phyloP scores from a whole-genome alignment of 2,888 invertebrate species.

The Galeruca laticollis region DNA sequence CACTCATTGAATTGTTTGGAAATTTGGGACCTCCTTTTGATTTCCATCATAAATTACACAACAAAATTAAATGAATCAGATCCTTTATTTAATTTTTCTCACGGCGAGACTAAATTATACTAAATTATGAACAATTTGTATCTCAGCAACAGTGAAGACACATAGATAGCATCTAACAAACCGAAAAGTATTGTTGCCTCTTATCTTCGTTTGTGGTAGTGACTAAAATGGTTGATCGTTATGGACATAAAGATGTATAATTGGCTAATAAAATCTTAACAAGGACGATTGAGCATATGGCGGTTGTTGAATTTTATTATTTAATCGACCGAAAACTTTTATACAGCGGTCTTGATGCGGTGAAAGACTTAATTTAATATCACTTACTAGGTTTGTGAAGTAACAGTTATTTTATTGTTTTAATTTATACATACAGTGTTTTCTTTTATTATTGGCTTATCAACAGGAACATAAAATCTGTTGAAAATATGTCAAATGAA shows the following conservation, averaged over 20 bases:
- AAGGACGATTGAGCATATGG: constrained; percentile 36
- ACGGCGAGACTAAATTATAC: too few relatives aligned
- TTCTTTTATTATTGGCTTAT: not conserved
- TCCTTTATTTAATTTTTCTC: too few relatives aligned
- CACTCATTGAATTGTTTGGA: too few relatives aligned
- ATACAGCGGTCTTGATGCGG: not conserved
- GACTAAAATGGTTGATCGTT: constrained; percentile 15
- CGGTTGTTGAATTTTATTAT: constrained; percentile 32
- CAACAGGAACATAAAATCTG: not conserved
- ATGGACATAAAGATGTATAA: constrained; percentile 27
- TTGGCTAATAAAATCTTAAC: constrained; percentile 35
- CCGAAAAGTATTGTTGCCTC: constrained; percentile 12
- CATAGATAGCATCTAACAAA: not conserved
- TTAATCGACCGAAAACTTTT: constrained; percentile 27
- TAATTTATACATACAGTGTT: not conserved
- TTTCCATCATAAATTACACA: too few relatives aligned
- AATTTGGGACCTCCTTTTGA: too few relatives aligned
- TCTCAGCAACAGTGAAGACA: not conserved
- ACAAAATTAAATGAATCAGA: too few relatives aligned
- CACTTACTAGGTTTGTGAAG: too few relatives aligned
- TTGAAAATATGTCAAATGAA: too few relatives aligned
- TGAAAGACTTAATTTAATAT: constrained; percentile 1
- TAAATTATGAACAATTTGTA: too few relatives aligned
- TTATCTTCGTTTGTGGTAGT: constrained; percentile 10
- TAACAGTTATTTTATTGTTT: not conserved